Evolutionary conservation across 2,888 invertebrate species (phyloP).

Genomic region (Nebria brevicollis): DNA sequence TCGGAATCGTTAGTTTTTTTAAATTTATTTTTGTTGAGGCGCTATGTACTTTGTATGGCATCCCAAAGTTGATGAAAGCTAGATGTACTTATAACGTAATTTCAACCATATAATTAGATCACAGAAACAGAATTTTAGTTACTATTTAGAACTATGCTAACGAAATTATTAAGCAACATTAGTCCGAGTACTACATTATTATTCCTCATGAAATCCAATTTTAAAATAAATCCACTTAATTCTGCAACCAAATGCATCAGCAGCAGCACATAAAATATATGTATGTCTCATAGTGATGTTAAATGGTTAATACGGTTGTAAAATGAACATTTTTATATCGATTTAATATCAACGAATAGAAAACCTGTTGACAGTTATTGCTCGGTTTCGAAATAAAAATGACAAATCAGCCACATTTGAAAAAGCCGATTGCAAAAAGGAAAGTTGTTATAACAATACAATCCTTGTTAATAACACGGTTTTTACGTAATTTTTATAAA

Average conservation of each 20-base stretch:
- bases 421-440: neutral
- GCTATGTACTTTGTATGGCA: neutral
- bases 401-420: neutral
- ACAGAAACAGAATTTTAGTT: constrained; percentile 3
- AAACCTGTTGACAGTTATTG: neutral
- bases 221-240: neutral
- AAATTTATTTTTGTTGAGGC: too few relatives aligned
- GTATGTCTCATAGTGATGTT: too few relatives aligned
- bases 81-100: constrained; percentile 6
- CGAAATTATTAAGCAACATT: neutral
- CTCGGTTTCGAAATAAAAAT: neutral
- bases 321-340: neutral
- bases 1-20: too few relatives aligned
- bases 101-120: constrained; percentile 11
- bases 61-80: neutral
- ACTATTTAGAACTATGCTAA: constrained; percentile 17
- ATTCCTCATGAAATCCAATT: neutral
- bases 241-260: neutral
- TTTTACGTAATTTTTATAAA: too few relatives aligned
- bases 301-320: neutral
- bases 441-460: neutral
- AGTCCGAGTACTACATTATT: neutral
- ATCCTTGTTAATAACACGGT: too few relatives aligned
- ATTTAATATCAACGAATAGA: neutral
- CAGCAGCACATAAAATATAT: too few relatives aligned